Conservation (phyloP, 2,888 invertebrate genomes). For the Hylaea fasciaria region DNA sequence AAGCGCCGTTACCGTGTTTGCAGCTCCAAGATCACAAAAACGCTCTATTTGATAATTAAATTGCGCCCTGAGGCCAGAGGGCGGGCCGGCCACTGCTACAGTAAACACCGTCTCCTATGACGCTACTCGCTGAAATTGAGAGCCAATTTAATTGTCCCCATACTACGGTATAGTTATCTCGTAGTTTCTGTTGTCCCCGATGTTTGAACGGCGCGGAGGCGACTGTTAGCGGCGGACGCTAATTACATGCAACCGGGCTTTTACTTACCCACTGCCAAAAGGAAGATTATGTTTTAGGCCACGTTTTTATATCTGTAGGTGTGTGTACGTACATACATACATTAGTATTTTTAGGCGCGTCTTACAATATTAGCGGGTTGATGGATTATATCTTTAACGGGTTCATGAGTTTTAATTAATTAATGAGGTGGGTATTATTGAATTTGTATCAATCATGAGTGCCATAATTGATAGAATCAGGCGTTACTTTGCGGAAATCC, state of each 20-base stretch:
- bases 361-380: too few species aligned
- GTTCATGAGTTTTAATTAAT: too few species aligned
- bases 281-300: too few species aligned
- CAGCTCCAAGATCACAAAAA: conserved; percentile 69
- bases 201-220: conserved; percentile 27
- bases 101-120: conserved; percentile 58
- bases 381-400: too few species aligned
- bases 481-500: too few species aligned
- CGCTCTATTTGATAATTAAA: conserved; percentile 81
- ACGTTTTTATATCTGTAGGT: too few species aligned
- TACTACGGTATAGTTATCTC: too few species aligned
- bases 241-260: conserved; percentile 1
- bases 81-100: conserved; percentile 59
- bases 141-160: conserved; percentile 55
- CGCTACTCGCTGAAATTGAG: conserved; percentile 58
- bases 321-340: too few species aligned
- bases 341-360: too few species aligned
- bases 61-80: conserved; percentile 58
- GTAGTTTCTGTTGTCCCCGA: neutral
- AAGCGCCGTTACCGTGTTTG: conserved; percentile 52
- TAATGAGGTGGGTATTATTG: too few species aligned
- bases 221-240: conserved; percentile 9
- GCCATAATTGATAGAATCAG: too few species aligned
- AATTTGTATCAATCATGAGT: too few species aligned
- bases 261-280: neutral